Evolutionary conservation across 2,113 vertebrate species (phyloP).

Genomic region (Promerops cafer): DNA sequence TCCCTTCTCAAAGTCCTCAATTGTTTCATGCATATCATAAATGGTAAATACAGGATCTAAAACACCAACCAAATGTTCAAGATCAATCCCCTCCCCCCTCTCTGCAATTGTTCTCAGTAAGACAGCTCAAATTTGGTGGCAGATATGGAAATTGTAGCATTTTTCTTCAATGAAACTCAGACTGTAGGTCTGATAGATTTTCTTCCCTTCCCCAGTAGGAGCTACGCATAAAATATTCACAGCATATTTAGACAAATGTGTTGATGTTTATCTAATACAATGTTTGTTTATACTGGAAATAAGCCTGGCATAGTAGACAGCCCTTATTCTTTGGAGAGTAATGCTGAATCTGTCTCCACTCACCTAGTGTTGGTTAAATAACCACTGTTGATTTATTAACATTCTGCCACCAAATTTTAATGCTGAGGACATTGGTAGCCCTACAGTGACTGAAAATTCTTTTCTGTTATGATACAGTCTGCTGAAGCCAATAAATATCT

Average conservation of each 20-base stretch:
- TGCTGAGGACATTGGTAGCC: background rate
- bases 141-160: background rate
- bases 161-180: background rate
- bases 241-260: background rate
- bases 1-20: background rate
- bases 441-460: background rate
- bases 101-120: rapidly evolving
- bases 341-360: background rate
- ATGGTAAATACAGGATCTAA: background rate
- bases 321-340: background rate
- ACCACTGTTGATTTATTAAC: background rate
- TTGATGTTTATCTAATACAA: background rate
- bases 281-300: background rate
- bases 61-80: background rate
- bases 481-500: background rate
- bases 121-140: background rate
- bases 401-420: background rate
- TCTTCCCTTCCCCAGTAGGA: background rate
- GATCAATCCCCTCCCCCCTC: background rate
- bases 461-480: background rate
- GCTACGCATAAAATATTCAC: background rate
- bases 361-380: background rate
- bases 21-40: background rate
- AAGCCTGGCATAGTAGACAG: background rate
- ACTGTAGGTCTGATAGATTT: background rate